These are phyloP conservation scores for Montipora cactus DNA, from an alignment of 64 coral and sea anemone species.

Conservation along the genomic window DNA sequence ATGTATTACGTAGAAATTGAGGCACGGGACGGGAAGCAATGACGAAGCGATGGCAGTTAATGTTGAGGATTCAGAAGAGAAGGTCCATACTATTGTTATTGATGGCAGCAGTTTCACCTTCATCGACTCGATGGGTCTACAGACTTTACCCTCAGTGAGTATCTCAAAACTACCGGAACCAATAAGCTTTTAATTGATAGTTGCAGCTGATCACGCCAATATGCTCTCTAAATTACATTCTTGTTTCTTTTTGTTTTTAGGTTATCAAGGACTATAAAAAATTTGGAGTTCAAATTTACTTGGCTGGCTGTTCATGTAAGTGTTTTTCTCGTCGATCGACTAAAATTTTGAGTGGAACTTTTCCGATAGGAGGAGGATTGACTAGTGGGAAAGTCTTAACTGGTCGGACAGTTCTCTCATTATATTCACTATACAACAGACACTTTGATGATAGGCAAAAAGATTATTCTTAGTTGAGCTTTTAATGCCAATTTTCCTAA, in stretches of 20 bases:
- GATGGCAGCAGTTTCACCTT: constrained; percentile 84
- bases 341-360: background rate
- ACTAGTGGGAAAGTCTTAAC: too few species aligned
- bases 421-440: too few species aligned
- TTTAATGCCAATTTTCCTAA: background rate
- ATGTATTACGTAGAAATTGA: constrained; percentile 2
- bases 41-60: background rate
- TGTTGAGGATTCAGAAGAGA: background rate
- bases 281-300: constrained; percentile 34
- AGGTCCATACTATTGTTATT: constrained; percentile 76
- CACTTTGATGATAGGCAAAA: too few species aligned
- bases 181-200: background rate
- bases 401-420: too few species aligned
- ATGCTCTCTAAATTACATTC: background rate
- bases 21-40: background rate
- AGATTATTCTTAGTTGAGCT: too few species aligned
- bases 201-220: too few species aligned
- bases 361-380: too few species aligned
- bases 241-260: constrained; percentile 7
- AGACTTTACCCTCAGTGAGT: constrained; percentile 68
- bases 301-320: constrained; percentile 68
- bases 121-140: constrained; percentile 91
- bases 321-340: background rate
- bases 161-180: background rate
- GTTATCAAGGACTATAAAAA: constrained; percentile 35